Conservation (phyloP, 1,140 invertebrate species). For the Drosophila watanabei region DNA sequence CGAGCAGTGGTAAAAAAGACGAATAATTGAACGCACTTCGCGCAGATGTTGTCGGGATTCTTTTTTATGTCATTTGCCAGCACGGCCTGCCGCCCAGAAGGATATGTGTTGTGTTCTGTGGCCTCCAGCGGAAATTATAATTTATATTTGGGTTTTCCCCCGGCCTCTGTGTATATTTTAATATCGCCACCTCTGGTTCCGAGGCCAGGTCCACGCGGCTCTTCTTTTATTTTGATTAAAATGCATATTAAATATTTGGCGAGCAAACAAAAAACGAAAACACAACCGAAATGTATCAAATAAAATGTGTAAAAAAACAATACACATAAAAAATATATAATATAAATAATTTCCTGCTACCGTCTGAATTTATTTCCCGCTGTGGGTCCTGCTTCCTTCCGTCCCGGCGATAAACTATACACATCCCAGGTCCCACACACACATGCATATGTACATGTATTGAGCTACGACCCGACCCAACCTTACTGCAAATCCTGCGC, state of each 20-base stretch:
- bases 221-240: slow-evolving; percentile 78
- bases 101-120: slow-evolving; percentile 59
- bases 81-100: slow-evolving; percentile 44
- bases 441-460: slow-evolving; percentile 14
- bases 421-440: slow-evolving; percentile 19
- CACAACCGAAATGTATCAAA: slow-evolving; percentile 39
- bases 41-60: slow-evolving; percentile 72
- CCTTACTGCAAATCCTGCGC: slow-evolving; percentile 37
- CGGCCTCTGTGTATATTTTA: slow-evolving; percentile 60
- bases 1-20: slow-evolving; percentile 37
- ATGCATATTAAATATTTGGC: slow-evolving; percentile 78
- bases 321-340: slow-evolving; percentile 69
- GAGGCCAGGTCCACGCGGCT: slow-evolving; percentile 2
- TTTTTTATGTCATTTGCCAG: slow-evolving; percentile 39
- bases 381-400: slow-evolving; percentile 69
- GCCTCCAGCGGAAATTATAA: slow-evolving; percentile 78
- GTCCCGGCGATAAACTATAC: slow-evolving; percentile 56
- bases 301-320: slow-evolving; percentile 57
- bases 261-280: slow-evolving; percentile 38
- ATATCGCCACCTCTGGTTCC: slow-evolving; percentile 57
- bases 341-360: slow-evolving; percentile 81
- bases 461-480: slow-evolving; percentile 36
- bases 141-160: slow-evolving; percentile 68
- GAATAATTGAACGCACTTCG: slow-evolving; percentile 79
- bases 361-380: slow-evolving; percentile 61